Evolutionary conservation across 35 echinoderm and acorn worm genomes (phyloP).

Genomic region (Ophiothrix spiculata): DNA sequence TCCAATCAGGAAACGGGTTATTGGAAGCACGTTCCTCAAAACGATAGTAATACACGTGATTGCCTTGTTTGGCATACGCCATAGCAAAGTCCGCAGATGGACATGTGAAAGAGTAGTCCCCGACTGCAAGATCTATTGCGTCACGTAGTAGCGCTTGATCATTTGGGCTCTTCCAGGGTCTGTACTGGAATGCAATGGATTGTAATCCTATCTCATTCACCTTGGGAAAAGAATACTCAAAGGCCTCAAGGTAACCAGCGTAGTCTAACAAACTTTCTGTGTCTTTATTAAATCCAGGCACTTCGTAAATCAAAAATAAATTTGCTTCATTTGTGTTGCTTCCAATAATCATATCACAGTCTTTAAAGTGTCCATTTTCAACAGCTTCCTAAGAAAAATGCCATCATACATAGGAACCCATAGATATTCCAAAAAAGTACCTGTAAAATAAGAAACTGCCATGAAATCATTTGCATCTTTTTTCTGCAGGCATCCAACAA

Average conservation of each 20-base stretch:
- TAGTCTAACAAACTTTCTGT: conserved; percentile 54
- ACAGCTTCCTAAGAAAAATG: conserved; percentile 55
- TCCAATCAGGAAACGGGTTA: conserved; percentile 80
- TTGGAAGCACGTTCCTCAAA: conserved; percentile 82
- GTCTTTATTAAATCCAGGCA: conserved; percentile 53
- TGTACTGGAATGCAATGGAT: conserved; percentile 84
- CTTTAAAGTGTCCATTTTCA: conserved; percentile 46
- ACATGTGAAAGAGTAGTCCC: conserved; percentile 73
- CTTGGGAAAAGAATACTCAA: conserved; percentile 56
- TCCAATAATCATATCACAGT: conserved; percentile 71
- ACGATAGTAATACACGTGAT: conserved; percentile 75
- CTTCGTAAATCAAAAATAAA: conserved; percentile 86
- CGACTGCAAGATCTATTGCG: conserved; percentile 56
- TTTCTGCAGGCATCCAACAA: conserved; percentile 56
- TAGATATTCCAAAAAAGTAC: conserved; percentile 55
- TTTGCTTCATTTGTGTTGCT: conserved; percentile 78
- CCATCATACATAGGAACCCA: conserved; percentile 89
- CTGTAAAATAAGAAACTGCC: conserved; percentile 49
- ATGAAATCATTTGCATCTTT: conserved; percentile 39
- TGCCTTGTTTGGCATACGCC: conserved; percentile 38
- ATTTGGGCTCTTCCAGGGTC: conserved; percentile 64
- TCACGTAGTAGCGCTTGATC: conserved; percentile 64
- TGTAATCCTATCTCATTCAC: conserved; percentile 69
- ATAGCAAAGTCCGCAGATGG: conserved; percentile 68
- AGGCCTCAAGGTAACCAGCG: conserved; percentile 36